Conservation (phyloP, 2,888 invertebrate genomes). For the Plagodis pulveraria region DNA sequence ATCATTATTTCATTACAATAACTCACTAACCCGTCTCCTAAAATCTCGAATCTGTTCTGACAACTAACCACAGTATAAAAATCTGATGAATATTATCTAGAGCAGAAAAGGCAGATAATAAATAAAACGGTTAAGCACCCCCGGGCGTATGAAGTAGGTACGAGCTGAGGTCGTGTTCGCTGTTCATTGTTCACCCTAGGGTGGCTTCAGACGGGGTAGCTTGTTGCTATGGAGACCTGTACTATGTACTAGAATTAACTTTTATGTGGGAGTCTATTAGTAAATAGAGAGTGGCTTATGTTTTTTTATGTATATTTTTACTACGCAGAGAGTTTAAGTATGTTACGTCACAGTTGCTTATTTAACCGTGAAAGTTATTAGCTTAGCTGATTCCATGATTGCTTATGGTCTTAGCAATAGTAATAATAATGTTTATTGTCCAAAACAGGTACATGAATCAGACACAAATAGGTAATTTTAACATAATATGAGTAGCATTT, state of each 20-base stretch:
- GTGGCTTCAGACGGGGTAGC: neutral
- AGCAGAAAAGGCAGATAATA: slow-evolving; percentile 23
- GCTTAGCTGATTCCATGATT: too few species aligned
- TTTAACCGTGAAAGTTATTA: too few species aligned
- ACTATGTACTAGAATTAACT: slow-evolving; percentile 1
- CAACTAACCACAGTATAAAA: slow-evolving; percentile 12
- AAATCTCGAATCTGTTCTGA: neutral
- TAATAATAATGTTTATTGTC: too few species aligned
- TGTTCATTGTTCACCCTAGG: neutral
- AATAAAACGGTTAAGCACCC: slow-evolving; percentile 12
- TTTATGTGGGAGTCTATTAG: neutral
- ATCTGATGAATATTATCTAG: slow-evolving; percentile 11
- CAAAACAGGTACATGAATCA: too few species aligned
- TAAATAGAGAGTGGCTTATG: neutral
- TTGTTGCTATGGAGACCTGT: neutral
- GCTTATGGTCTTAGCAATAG: too few species aligned
- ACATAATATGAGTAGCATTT: too few species aligned
- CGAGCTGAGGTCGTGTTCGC: slow-evolving; percentile 9
- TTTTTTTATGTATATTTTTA: too few species aligned
- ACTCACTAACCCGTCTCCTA: neutral
- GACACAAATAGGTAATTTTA: too few species aligned
- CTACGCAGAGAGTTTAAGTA: too few species aligned
- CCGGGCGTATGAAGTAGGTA: slow-evolving; percentile 2
- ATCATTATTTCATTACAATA: neutral
- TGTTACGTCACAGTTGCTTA: too few species aligned